A percentile compares a stretch with the other conserved stretches of the same genome.
Evolutionary conservation across 2,797 vertebrate species (phyloP).

Genomic region (Chloroceryle amazona): DNA sequence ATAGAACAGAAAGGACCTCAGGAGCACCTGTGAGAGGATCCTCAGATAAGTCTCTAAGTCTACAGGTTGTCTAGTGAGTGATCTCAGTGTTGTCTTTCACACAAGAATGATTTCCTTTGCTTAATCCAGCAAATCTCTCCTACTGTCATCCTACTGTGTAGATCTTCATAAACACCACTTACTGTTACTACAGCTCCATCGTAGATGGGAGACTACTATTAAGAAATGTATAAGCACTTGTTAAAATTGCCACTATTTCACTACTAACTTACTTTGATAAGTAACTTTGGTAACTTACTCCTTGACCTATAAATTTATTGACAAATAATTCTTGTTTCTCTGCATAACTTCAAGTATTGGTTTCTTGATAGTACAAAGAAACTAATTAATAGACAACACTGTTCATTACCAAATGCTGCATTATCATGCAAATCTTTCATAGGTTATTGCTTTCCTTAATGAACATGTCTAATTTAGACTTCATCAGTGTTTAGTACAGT

Average conservation of each 20-base stretch:
- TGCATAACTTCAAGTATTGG: neutral
- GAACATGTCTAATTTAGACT: neutral
- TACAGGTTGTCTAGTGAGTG: neutral
- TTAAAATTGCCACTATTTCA: neutral
- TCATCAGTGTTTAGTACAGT: neutral
- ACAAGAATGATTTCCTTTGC: neutral
- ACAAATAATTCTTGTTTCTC: conserved; percentile 53
- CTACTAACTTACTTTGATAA: neutral
- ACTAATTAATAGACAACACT: neutral
- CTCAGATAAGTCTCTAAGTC: neutral
- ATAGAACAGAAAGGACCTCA: neutral
- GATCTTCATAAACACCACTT: neutral
- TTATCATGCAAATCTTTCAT: neutral
- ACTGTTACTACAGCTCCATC: neutral
- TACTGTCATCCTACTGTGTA: neutral
- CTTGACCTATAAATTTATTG: neutral
- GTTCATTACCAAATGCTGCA: neutral
- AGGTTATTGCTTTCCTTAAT: neutral
- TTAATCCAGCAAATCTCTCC: neutral
- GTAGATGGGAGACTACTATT: neutral
- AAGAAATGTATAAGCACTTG: conserved; percentile 1
- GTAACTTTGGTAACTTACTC: neutral
- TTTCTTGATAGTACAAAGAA: conserved; percentile 8
- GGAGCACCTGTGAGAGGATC: neutral
- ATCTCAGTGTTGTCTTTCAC: neutral